These are phyloP conservation scores for Rhynchomys soricoides DNA, from an alignment of 2,113 vertebrate genomes.

Conservation along the genomic window DNA sequence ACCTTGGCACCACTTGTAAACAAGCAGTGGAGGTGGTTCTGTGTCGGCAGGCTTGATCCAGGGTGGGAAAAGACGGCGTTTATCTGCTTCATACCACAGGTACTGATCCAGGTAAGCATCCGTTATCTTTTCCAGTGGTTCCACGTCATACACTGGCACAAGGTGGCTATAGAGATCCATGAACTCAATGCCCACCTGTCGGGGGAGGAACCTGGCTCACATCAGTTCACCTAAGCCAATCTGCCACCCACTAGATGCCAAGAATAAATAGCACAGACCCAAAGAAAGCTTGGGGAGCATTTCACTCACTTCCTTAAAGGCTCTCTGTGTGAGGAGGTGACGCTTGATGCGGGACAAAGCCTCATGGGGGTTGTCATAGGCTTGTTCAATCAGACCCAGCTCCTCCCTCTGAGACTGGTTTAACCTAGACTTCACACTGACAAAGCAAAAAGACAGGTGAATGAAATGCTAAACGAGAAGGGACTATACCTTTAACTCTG, in stretches of 20 bases:
- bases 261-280: background rate
- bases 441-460: constrained; percentile 49
- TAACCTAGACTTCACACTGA: constrained; percentile 97
- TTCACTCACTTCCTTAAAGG: constrained; percentile 95
- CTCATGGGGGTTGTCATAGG: constrained; percentile 99
- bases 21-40: constrained; percentile 96
- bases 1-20: constrained; percentile 99
- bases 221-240: background rate
- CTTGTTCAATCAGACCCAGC: constrained; percentile 97
- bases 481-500: background rate
- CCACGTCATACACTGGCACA: constrained; percentile 98
- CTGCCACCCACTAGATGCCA: background rate
- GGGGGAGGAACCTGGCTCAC: background rate
- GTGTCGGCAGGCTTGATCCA: constrained; percentile 99
- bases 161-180: constrained; percentile 99
- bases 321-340: constrained; percentile 98
- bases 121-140: constrained; percentile 98
- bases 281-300: background rate
- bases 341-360: constrained; percentile 99
- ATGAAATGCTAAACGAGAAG: background rate
- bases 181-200: constrained; percentile 98
- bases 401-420: constrained; percentile 99
- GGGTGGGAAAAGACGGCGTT: constrained; percentile 96
- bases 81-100: constrained; percentile 99
- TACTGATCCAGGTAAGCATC: constrained; percentile 99